Evolutionary conservation across 2,113 vertebrate species (phyloP), one percentile per base, ranked within the genome.

Genomic region (Fregetta grallaria): DNA sequence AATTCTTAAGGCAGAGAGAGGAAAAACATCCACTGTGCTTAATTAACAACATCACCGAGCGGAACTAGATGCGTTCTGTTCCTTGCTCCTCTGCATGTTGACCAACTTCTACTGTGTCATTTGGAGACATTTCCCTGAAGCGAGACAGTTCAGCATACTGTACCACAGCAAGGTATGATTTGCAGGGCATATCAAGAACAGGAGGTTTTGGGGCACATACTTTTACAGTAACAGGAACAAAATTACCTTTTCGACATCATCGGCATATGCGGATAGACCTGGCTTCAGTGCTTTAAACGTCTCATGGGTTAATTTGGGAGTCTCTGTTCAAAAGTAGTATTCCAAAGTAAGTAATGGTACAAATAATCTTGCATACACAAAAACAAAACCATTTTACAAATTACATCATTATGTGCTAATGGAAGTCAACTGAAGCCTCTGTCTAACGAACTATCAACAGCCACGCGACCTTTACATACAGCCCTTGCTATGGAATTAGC

Each of bases 191-290:
- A 52, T 3, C 29, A 34, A 66, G 34, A 29, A 4, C 34, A 55
- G 32, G 20, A 83, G 15, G 13, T 23, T n/a, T 38, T 18, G 52
- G 38, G 17, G 17, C 29, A 85, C 0, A 0, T 7, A 20, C 23
- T 55, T 90, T 65, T 22, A 71, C 42, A 44, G 27, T 25, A 26
- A 77, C 23, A 52, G 80, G 66, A 70, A 22, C 2, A 6, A 70
- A 91, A 49, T 95, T 98, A 99, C 99, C 99, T 99, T 98, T 58
- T 99, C 98, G 0, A 99, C 98, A 8, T 99, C 98, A 65, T 99
- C 99, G 7, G 99, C 99, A 29, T 99, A 99, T 1, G 99, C 98
- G 27, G 99, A 99, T 13, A 99, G 98, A 36, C 99, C 99, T 9
- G 99, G 99, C 92, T 99, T 98, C 96, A 99, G 98, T 47, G 99